These are phyloP conservation scores for Ormyrus thymus DNA, from an alignment of 2,888 invertebrate genomes.

Conservation along the genomic window DNA sequence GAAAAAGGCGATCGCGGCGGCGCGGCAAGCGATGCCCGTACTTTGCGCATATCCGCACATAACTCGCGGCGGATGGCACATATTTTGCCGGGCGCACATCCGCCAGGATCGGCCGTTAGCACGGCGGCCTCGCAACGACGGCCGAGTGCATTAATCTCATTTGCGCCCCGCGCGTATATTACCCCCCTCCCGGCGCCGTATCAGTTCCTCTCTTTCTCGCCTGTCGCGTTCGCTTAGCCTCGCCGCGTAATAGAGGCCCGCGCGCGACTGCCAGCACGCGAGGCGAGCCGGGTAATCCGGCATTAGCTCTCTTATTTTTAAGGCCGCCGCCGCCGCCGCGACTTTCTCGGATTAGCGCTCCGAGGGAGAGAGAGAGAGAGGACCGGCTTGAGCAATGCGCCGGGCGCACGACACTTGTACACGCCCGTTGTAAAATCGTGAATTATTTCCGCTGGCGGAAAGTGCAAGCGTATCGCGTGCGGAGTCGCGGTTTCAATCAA, in stretches of 20 bases:
- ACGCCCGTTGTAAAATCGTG: too few species aligned
- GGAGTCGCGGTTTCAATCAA: constrained; percentile 34
- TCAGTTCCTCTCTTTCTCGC: constrained; percentile 15
- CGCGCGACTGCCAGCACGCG: neutral
- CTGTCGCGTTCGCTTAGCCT: constrained; percentile 32
- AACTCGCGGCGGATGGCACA: neutral
- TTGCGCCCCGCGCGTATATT: constrained; percentile 2
- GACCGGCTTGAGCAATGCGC: neutral
- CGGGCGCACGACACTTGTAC: too few species aligned
- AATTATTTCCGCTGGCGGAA: neutral
- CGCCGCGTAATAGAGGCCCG: neutral
- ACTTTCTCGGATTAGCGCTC: constrained; percentile 37
- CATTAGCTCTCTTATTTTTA: constrained; percentile 37
- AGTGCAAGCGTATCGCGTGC: constrained; percentile 42
- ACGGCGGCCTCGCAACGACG: neutral
- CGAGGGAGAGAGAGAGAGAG: too few species aligned
- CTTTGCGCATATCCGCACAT: neutral
- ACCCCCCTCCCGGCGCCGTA: neutral
- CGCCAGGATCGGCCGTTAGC: neutral
- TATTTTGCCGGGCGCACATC: neutral
- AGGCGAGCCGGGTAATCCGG: constrained; percentile 15
- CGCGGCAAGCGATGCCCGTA: too few species aligned
- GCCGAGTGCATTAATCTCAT: constrained; percentile 34
- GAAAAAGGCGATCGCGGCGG: too few species aligned
- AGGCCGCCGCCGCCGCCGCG: neutral